Conservation (phyloP, 2,797 vertebrate genomes). For the Valencia hispanica region DNA sequence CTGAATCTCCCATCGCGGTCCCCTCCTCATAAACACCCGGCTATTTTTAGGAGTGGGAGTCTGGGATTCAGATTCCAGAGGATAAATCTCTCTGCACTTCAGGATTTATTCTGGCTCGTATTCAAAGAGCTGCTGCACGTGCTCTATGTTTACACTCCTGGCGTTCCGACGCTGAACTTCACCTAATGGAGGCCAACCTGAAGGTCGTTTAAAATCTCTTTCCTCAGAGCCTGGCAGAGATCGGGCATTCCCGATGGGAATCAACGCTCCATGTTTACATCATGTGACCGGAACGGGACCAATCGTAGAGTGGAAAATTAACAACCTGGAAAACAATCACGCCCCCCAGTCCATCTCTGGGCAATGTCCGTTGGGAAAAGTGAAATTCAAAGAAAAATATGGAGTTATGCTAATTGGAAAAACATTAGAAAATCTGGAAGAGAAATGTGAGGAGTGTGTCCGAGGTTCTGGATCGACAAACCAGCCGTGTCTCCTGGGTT, state of each 20-base stretch:
- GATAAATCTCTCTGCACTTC: slow-evolving; percentile 7
- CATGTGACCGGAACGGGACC: background rate
- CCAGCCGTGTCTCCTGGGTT: too few species aligned
- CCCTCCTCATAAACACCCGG: background rate
- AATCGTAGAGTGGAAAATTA: background rate
- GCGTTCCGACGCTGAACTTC: too few species aligned
- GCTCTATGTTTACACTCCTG: background rate
- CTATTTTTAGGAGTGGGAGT: slow-evolving; percentile 22
- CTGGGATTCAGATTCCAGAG: slow-evolving; percentile 9
- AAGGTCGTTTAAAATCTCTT: too few species aligned
- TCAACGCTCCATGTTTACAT: background rate
- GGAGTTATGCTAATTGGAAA: background rate
- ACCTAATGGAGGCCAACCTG: too few species aligned
- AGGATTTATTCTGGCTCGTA: slow-evolving; percentile 9
- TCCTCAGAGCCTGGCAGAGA: background rate
- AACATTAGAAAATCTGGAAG: background rate
- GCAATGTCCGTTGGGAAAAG: background rate
- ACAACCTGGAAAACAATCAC: background rate
- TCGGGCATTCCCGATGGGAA: background rate
- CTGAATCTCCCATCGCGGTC: background rate
- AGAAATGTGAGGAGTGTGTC: background rate
- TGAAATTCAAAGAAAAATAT: background rate
- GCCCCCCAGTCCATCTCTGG: too few species aligned
- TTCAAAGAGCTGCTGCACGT: background rate
- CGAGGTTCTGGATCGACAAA: background rate